Conservation (phyloP, 2,888 invertebrate genomes). For the Machimus atricapillus region DNA sequence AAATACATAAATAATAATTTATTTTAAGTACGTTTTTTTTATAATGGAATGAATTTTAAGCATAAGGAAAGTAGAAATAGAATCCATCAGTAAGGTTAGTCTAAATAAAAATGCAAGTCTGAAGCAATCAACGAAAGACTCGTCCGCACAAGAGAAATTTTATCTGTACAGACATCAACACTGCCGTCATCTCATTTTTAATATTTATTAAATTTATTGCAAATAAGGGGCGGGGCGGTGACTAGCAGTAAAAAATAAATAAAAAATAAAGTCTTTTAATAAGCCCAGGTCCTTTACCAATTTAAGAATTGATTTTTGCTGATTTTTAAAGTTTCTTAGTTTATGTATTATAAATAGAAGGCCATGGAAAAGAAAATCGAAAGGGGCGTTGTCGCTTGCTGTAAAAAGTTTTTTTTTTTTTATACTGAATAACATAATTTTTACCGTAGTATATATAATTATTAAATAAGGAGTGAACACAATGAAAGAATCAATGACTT, state of each 20-base stretch:
- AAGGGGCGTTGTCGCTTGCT: not conserved
- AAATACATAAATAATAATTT: conserved; percentile 14
- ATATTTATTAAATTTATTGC: not conserved
- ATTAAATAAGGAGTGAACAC: conserved; percentile 23
- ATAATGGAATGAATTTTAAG: not conserved
- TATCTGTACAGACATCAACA: conserved; percentile 25
- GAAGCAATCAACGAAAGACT: conserved; percentile 33
- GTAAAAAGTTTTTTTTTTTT: conserved; percentile 15
- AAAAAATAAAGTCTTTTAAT: not conserved
- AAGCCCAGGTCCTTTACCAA: not conserved
- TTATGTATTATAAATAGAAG: not conserved
- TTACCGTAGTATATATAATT: conserved; percentile 27
- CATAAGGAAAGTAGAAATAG: not conserved
- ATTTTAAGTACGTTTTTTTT: not conserved
- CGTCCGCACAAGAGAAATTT: not conserved
- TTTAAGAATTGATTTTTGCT: not conserved
- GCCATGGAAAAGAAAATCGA: not conserved
- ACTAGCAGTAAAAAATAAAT: not conserved
- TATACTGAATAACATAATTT: conserved; percentile 3
- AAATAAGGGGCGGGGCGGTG: not conserved
- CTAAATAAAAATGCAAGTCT: conserved; percentile 7
- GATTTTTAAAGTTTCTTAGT: conserved; percentile 20
- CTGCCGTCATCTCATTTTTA: conserved; percentile 23
- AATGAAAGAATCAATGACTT: conserved; percentile 17
- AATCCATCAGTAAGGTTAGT: not conserved